Base-by-base conservation (phyloP, 2,888 invertebrate species). In the Lathronympha strigana region DNA sequence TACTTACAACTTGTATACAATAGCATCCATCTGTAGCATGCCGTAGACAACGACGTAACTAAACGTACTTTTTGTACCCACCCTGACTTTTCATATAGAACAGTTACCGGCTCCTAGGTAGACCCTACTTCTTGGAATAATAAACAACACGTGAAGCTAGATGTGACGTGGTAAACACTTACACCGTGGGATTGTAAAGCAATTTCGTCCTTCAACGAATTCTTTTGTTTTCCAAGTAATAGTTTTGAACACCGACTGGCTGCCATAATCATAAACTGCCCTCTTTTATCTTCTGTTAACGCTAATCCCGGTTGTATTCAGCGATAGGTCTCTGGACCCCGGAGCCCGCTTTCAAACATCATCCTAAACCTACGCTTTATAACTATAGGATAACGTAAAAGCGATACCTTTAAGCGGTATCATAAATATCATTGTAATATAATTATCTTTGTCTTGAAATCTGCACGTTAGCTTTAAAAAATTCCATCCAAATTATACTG, bases 51-150 rank as follows among this genome's bases (percentile, higher is more conserved):
- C 25, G 57, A 21, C 43, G 43, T 57, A 57, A 57, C 45, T 57
- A 19, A n/a, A 31, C 21, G 19, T 17, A n/a, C 36, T 13, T 45
- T 43, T 31, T 31, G 31, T 45, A 45, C 19, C n/a, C 4, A 21
- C 17, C 43, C 25, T 9, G 31, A n/a, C 57, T n/a, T 31, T 57
- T 21, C 57, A 19, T 45, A 1, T 31, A 5, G 25, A 25, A 4
- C 17, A 2, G 13, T 43, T 31, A 61, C 33, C 15, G 33, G 17
- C 51, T 43, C 43, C 13, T 31, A 33, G 19, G 21, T 33, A 33
- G 33, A 31, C n/a, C 33, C 36, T 28, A 53, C 17, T 61, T 53
- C 51, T 45, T 31, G 15, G 53, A 53, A 61, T 47, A 61, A 61
- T 43, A 61, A 61, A 45, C 23, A 61, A 17, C 43, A 61, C 51